Base-by-base conservation (phyloP, 2,888 invertebrate species). In the Spodoptera exigua region DNA sequence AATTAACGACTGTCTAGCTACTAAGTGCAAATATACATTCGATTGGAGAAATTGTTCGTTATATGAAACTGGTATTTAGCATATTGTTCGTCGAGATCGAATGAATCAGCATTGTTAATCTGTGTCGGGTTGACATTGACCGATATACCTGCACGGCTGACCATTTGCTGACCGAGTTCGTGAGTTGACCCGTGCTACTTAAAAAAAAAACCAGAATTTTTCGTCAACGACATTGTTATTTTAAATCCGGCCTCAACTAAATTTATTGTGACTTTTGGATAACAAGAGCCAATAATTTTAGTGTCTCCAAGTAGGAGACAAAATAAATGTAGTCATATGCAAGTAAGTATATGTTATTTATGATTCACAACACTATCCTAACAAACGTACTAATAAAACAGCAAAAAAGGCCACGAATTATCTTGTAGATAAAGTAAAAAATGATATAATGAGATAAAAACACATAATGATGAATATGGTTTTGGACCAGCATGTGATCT, bases 81-180 rank as follows among this genome's bases (percentile, higher is more conserved):
- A 64, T 74, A 73, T 64, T 70, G 61, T 64, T 53, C 32, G 70
- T 70, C 58, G 54, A 64, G 51, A 70, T 12, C 46, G 47, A 27
- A 69, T 74, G 73, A 78, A 69, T 82, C 71, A 69, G 74, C 70
- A 56, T 63, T 74, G 67, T 70, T 66, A 70, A 74, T 72, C 62
- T 65, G 66, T 68, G 71, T 65, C 67, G 73, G 54, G 47, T 63
- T 72, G 79, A 78, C 86, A 85, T 79, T 85, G 86, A 84, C 85
- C 85, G 76, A 85, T 70, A 79, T 81, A 76, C 44, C 58, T 61
- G 64, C 65, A 18, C 17, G 14, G 46, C 54, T 68, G 64, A 62
- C 69, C 69, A 68, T 61, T 62, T 66, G 56, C 18, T 77, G 78
- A 79, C 75, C 70, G 72, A 74, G 70, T 72, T 77, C 60, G 62